A percentile compares a stretch with the other conserved stretches of the same genome.
These are phyloP conservation scores for Anser brachyrhynchus DNA, from an alignment of 2,113 vertebrate genomes.

Conservation along the genomic window DNA sequence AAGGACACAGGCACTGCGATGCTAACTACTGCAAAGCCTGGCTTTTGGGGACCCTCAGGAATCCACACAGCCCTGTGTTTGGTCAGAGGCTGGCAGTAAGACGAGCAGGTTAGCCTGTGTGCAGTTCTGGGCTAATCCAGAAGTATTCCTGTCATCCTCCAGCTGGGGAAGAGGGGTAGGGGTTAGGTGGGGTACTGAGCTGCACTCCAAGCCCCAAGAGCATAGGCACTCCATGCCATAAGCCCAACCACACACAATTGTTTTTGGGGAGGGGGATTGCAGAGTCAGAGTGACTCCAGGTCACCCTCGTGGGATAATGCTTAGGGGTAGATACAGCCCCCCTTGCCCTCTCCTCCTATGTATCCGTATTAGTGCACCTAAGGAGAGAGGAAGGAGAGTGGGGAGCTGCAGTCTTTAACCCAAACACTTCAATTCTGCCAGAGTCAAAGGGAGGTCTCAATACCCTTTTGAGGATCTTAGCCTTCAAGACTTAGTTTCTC, in stretches of 20 bases:
- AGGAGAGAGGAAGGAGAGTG: background rate
- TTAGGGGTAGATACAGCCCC: background rate
- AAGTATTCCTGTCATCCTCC: background rate
- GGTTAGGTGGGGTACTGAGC: background rate
- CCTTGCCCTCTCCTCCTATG: background rate
- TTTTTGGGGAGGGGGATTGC: background rate
- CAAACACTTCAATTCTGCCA: background rate
- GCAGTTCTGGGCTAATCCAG: background rate
- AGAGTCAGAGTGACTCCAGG: background rate
- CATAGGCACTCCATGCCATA: background rate
- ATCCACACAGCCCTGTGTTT: background rate
- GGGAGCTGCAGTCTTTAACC: background rate
- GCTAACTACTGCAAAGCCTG: background rate
- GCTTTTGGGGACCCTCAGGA: background rate
- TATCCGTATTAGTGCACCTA: background rate
- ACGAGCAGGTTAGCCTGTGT: background rate
- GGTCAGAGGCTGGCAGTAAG: background rate
- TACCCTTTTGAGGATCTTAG: background rate
- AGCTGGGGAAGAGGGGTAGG: too few species aligned
- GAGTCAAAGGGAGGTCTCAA: background rate
- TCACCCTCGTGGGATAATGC: rapidly evolving
- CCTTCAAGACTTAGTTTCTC: background rate
- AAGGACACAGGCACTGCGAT: background rate
- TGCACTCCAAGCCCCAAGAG: background rate
- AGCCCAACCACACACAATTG: rapidly evolving